A percentile compares a stretch with the other conserved stretches of the same genome.
Evolutionary conservation across 2,113 vertebrate species (phyloP).

Genomic region (Salminus brasiliensis): DNA sequence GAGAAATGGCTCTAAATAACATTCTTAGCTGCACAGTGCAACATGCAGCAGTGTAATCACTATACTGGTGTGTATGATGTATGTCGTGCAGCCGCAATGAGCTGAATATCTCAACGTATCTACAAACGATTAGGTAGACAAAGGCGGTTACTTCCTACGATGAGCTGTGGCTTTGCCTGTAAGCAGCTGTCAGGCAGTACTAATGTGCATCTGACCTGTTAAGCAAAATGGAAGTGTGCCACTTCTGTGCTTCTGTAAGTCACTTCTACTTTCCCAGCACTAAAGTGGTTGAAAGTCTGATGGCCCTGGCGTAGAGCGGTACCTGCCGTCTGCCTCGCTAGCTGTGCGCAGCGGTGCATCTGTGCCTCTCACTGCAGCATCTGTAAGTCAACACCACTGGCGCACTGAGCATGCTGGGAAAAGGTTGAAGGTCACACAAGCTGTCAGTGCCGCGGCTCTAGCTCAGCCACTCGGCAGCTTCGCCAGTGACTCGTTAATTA

Average conservation of each 20-base stretch:
- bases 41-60: neutral
- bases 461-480: neutral
- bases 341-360: neutral
- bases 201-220: neutral
- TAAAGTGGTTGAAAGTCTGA: neutral
- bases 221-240: neutral
- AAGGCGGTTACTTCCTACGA: neutral
- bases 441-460: slow-evolving; percentile 10
- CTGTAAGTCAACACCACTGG: slow-evolving; percentile 27
- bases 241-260: neutral
- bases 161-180: neutral
- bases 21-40: too few species aligned
- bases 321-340: neutral
- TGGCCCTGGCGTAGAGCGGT: neutral
- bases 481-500: neutral
- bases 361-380: slow-evolving; percentile 27
- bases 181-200: neutral
- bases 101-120: neutral
- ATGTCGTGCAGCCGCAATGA: neutral
- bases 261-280: neutral
- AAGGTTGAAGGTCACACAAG: slow-evolving; percentile 41
- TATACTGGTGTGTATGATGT: neutral
- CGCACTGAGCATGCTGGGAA: slow-evolving; percentile 16
- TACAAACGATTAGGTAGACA: neutral
- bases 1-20: too few species aligned